These are phyloP conservation scores for Thalassaphorura encarpata DNA, from an alignment of 1,140 invertebrate species.

Conservation along the genomic window DNA sequence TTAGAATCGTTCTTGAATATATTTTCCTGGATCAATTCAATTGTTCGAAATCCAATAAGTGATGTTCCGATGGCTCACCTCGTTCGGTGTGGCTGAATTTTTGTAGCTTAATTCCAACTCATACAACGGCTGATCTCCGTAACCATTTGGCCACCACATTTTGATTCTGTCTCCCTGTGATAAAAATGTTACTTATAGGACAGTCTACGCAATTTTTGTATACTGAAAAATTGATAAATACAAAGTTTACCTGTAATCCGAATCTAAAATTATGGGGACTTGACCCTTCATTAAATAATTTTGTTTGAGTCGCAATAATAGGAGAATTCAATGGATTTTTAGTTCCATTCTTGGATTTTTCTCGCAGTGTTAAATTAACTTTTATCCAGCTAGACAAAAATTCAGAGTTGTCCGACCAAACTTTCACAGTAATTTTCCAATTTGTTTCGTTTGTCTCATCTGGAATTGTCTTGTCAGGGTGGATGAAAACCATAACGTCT, in stretches of 20 bases:
- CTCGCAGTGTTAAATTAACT: too few species aligned
- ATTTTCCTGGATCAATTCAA: slow-evolving; percentile 62
- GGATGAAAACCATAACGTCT: slow-evolving; percentile 39
- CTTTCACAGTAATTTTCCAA: too few species aligned
- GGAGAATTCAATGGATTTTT: too few species aligned
- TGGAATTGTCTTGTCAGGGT: slow-evolving; percentile 11
- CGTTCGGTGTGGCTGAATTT: slow-evolving; percentile 34
- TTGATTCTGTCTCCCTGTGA: slow-evolving; percentile 37
- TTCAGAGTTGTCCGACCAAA: too few species aligned
- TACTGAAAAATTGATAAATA: too few species aligned
- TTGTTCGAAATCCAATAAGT: slow-evolving; percentile 73
- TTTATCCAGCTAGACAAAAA: too few species aligned
- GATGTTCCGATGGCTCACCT: slow-evolving; percentile 39
- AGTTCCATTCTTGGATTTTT: too few species aligned
- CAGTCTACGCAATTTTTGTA: too few species aligned
- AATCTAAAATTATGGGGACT: too few species aligned
- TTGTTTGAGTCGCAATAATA: too few species aligned
- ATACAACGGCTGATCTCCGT: slow-evolving; percentile 58
- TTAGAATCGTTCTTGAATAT: slow-evolving; percentile 38
- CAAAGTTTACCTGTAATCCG: too few species aligned
- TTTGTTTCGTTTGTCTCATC: slow-evolving; percentile 17
- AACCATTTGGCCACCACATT: slow-evolving; percentile 30
- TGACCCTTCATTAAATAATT: too few species aligned
- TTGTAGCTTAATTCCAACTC: slow-evolving; percentile 48
- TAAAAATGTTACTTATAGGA: slow-evolving; percentile 27